Percentiles rank a stretch among this genome's conserved stretches.
Evolutionary conservation across 2,888 invertebrate species (phyloP).

Genomic region (Timema podura): DNA sequence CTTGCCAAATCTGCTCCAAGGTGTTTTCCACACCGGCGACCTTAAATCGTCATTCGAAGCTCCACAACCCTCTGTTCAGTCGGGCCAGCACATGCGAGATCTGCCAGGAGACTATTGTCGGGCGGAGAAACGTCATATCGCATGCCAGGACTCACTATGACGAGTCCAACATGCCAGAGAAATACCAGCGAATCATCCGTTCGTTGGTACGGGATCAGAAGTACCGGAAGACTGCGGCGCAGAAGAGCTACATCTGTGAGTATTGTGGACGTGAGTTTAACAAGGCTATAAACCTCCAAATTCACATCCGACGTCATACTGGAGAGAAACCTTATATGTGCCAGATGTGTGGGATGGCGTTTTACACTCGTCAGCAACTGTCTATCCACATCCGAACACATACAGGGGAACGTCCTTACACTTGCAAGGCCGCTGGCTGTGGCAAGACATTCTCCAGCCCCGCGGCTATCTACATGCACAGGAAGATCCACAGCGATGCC

Average conservation of each 20-base stretch:
- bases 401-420: slow-evolving; percentile 50
- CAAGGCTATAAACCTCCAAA: slow-evolving; percentile 27
- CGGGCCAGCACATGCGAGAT: not conserved
- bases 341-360: slow-evolving; percentile 34
- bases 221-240: not conserved
- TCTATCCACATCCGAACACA: slow-evolving; percentile 47
- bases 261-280: slow-evolving; percentile 16
- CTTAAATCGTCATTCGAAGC: slow-evolving; percentile 2
- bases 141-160: slow-evolving; percentile 20
- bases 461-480: slow-evolving; percentile 15
- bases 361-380: slow-evolving; percentile 45
- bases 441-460: slow-evolving; percentile 47
- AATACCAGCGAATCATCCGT: slow-evolving; percentile 12
- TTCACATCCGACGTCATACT: slow-evolving; percentile 36
- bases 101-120: not conserved
- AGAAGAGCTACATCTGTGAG: slow-evolving; percentile 17
- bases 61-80: slow-evolving; percentile 2
- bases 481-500: slow-evolving; percentile 7
- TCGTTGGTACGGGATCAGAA: not conserved
- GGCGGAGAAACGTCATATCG: not conserved
- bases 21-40: slow-evolving; percentile 5
- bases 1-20: slow-evolving; percentile 12
- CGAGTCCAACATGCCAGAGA: slow-evolving; percentile 12
- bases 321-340: slow-evolving; percentile 36
- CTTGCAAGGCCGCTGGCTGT: slow-evolving; percentile 45